Base-by-base conservation (phyloP, 2,797 vertebrate genomes). In the Gastrophryne carolinensis region DNA sequence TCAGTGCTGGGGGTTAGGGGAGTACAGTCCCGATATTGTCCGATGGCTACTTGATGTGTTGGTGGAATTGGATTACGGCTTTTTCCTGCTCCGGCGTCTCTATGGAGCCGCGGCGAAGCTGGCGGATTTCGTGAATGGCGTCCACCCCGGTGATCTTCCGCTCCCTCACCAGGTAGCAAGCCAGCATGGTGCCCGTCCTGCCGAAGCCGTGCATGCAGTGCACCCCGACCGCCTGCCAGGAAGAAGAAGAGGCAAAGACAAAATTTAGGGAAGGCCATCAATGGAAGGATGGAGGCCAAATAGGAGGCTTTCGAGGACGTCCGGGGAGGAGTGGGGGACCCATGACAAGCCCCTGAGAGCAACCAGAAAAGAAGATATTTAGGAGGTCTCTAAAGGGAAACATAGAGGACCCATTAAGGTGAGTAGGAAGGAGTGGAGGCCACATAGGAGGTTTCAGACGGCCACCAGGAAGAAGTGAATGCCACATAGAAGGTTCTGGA, bases 161-260 rank as follows among this genome's bases (percentile, higher is more conserved):
- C 0, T 69, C 85, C 84, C 93, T 95, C 21, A 93, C 91, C 83
- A 98, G 90, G 85, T 95, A 99, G 80, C 96, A 99, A 63, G 96
- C 97, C 83, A 99, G 84, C 95, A 99, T 93, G 21, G 96, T 98
- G 21, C 97, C 96, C 0, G 97, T 99, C 29, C 96, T 88, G 15
- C 97, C 96, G 0, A 90, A 89, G 0, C 97, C 96, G 67, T 95
- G 94, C 84, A 95, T 80, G 68, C 96, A 99, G 87, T 98, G 96
- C 6, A 97, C 96, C 0, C 84, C 97, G 35, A 96, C 95, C 0
- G 88, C 95, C 97, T 98, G 85, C 0, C 32, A 30, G 19, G 32
- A 24, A 30, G 3, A 30, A n/a, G n/a, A n/a, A n/a, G 15, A 3
- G 1, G 23, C n/a, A n/a, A n/a, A n/a, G n/a, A n/a, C n/a, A n/a